These are phyloP conservation scores for Meganola albula DNA, from an alignment of 2,888 invertebrate genomes.

Conservation along the genomic window DNA sequence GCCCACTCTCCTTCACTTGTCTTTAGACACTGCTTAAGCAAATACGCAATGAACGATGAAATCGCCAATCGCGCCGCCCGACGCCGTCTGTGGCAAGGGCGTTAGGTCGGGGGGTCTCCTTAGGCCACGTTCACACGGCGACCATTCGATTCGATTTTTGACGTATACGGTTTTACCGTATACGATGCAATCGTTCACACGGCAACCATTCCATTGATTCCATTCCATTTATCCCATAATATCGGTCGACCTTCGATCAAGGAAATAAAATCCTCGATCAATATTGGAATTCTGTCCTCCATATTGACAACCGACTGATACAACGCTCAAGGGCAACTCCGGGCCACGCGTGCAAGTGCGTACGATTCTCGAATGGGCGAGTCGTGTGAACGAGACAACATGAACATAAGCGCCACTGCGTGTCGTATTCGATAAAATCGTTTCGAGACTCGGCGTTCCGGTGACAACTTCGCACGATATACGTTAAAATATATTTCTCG, in stretches of 20 bases:
- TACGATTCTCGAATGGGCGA: constrained; percentile 1
- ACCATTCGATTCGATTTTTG: not conserved
- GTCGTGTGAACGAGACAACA: constrained; percentile 1
- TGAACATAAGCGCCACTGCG: constrained; percentile 2
- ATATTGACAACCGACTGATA: constrained; percentile 3
- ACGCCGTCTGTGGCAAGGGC: too few species aligned
- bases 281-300: constrained; percentile 2
- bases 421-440: constrained; percentile 4
- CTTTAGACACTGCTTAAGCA: too few species aligned
- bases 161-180: not conserved
- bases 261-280: constrained; percentile 5
- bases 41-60: too few species aligned
- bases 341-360: constrained; percentile 1
- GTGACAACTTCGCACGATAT: constrained; percentile 4
- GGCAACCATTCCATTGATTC: not conserved
- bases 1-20: too few species aligned
- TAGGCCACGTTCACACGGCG: not conserved
- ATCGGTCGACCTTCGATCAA: constrained; percentile 4
- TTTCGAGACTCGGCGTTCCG: constrained; percentile 3
- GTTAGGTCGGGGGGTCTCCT: too few species aligned
- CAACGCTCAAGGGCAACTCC: constrained; percentile 1
- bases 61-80: too few species aligned
- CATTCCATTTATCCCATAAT: constrained; percentile 1
- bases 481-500: not conserved
- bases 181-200: not conserved